Percentiles rank a stretch among this genome's conserved stretches.
Evolutionary conservation across 2,797 vertebrate species (phyloP).

Genomic region (Falco concolor): DNA sequence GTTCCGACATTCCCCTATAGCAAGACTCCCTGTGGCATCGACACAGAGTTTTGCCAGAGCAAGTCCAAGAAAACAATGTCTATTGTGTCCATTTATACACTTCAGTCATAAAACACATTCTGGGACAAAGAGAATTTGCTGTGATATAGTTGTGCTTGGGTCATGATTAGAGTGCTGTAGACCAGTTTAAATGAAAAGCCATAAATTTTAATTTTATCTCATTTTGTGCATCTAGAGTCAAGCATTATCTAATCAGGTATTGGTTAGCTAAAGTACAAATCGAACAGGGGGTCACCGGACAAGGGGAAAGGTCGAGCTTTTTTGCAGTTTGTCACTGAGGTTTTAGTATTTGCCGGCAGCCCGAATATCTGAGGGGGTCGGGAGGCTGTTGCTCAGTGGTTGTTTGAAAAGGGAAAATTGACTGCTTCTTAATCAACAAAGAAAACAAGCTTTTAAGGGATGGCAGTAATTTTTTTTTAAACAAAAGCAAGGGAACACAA

Average conservation of each 20-base stretch:
- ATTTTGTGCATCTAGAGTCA: constrained; percentile 56
- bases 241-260: constrained; percentile 81
- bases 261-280: constrained; percentile 80
- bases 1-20: background rate
- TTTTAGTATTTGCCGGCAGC: constrained; percentile 74
- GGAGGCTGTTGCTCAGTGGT: constrained; percentile 24
- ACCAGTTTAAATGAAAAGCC: constrained; percentile 82
- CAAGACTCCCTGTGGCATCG: background rate
- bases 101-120: background rate
- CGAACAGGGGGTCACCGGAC: constrained; percentile 80
- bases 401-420: constrained; percentile 62
- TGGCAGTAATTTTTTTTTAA: constrained; percentile 44
- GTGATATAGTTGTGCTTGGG: constrained; percentile 25
- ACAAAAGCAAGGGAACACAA: background rate
- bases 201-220: constrained; percentile 82
- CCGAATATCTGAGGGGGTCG: constrained; percentile 8
- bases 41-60: background rate
- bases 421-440: constrained; percentile 65
- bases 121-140: constrained; percentile 49
- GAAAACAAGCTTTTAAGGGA: constrained; percentile 62
- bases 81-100: constrained; percentile 3
- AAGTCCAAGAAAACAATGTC: background rate
- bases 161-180: constrained; percentile 72
- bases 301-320: constrained; percentile 81
- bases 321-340: constrained; percentile 78